Percentiles rank a stretch among this genome's conserved stretches.
Conservation (phyloP, 2,113 vertebrate species). For the Spea bombifrons region DNA sequence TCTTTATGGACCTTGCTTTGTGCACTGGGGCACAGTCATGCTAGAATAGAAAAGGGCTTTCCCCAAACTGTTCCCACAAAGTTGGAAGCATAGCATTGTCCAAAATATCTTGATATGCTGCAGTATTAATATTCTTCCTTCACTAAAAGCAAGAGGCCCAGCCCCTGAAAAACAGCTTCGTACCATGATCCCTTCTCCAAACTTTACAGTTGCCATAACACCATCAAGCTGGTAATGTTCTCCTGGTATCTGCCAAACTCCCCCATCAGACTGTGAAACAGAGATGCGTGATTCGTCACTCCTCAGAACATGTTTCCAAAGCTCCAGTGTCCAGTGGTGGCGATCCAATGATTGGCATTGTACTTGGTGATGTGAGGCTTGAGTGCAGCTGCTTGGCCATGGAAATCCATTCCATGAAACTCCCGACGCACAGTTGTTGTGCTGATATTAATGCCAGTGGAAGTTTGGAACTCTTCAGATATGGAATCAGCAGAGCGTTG, state of each 20-base stretch:
- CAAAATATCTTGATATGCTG: no score
- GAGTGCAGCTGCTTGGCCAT: not conserved
- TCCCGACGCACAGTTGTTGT: not conserved
- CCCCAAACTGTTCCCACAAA: no score
- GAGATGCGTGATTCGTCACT: not conserved
- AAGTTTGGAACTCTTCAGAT: constrained; percentile 1
- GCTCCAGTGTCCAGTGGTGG: not conserved
- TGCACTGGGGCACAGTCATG: no score
- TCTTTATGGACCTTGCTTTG: no score
- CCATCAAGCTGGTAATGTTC: not conserved
- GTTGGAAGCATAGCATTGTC: no score
- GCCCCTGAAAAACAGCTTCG: not conserved
- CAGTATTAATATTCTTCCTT: no score
- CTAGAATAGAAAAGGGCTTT: no score
- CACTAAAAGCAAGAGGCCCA: not conserved
- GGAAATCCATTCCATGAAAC: not conserved
- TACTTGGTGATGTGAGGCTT: not conserved
- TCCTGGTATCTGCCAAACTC: not conserved
- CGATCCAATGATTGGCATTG: not conserved
- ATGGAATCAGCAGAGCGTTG: not conserved
- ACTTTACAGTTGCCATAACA: not conserved
- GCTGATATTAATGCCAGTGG: constrained; percentile 1
- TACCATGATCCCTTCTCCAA: not conserved
- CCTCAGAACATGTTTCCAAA: not conserved
- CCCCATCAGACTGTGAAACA: not conserved